Percentiles rank a stretch among this genome's conserved stretches.
Conservation (phyloP, 2,888 invertebrate species). For the Chironomus riparius region DNA sequence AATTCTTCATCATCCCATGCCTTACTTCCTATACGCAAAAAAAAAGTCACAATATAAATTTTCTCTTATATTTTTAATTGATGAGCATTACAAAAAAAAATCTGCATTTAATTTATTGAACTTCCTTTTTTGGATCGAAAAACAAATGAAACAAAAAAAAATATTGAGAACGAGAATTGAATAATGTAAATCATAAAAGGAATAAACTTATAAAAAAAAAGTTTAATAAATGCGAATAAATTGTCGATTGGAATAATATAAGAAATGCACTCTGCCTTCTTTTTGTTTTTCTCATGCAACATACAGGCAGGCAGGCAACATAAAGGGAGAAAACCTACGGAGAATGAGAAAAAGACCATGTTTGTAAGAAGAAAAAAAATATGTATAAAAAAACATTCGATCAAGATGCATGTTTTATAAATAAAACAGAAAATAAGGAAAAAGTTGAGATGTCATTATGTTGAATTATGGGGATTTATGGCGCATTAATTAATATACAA, state of each 20-base stretch:
- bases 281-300: neutral
- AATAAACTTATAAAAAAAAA: neutral
- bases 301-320: neutral
- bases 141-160: neutral
- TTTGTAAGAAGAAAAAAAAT: neutral
- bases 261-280: neutral
- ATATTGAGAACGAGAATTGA: neutral
- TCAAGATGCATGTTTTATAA: conserved; percentile 25
- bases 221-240: conserved; percentile 10
- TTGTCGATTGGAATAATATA: neutral
- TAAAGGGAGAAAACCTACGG: neutral
- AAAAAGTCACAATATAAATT: no score
- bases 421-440: neutral
- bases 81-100: no score
- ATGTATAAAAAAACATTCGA: neutral
- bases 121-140: neutral
- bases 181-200: conserved; percentile 8
- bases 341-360: neutral
- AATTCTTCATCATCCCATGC: no score
- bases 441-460: no score
- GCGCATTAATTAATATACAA: no score
- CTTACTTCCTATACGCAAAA: no score
- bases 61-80: no score
- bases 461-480: no score
- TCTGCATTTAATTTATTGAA: neutral